These are phyloP conservation scores for Alligator mississippiensis DNA, from an alignment of 2,113 vertebrate genomes.

Conservation along the genomic window DNA sequence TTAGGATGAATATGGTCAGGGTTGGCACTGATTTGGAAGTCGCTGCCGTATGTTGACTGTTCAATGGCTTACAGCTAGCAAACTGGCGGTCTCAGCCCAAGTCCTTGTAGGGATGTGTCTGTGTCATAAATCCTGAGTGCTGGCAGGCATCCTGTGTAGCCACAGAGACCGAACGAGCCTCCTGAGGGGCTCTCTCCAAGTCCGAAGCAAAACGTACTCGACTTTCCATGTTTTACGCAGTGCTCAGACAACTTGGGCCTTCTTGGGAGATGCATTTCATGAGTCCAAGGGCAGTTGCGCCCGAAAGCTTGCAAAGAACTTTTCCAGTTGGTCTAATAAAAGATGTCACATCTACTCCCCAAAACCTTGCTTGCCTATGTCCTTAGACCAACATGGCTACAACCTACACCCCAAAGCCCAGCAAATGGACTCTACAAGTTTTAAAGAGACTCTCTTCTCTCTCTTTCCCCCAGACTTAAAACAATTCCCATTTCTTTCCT, in stretches of 20 bases:
- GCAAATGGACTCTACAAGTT: slow-evolving; percentile 69
- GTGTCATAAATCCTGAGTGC: rapidly evolving
- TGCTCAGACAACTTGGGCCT: background rate
- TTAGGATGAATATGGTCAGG: background rate
- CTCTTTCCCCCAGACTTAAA: no score
- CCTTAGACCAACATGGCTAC: no score
- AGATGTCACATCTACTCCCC: no score
- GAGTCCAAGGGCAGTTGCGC: background rate
- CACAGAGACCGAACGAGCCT: background rate
- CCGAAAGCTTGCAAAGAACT: no score
- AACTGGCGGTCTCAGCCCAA: background rate
- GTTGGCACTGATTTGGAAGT: background rate
- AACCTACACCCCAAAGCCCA: background rate
- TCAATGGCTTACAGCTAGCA: background rate
- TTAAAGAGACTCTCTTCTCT: slow-evolving; percentile 32
- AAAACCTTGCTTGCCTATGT: no score
- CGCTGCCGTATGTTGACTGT: rapidly evolving
- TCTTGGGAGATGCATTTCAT: slow-evolving; percentile 68
- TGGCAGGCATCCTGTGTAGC: background rate
- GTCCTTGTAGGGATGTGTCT: background rate
- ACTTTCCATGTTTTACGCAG: slow-evolving; percentile 26
- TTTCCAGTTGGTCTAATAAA: no score
- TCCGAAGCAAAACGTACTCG: background rate
- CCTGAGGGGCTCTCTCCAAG: background rate
- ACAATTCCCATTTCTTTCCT: slow-evolving; percentile 40